Conservation (phyloP, 2,113 vertebrate genomes). For the Semicossyphus pulcher region DNA sequence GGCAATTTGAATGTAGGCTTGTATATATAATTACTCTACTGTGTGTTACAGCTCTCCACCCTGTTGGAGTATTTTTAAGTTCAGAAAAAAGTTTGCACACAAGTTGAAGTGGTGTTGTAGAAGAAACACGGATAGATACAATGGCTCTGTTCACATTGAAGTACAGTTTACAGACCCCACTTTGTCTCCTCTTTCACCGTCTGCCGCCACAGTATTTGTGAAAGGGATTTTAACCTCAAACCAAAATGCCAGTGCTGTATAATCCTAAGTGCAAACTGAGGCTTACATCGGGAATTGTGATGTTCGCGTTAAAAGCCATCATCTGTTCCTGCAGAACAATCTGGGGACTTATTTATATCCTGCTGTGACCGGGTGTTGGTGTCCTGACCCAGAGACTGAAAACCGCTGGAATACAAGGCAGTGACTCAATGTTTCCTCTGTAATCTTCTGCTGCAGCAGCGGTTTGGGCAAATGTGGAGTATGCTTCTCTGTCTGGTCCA, state of each 20-base stretch:
- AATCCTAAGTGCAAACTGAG: slow-evolving; percentile 16
- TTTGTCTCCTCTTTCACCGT: not conserved
- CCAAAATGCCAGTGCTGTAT: not conserved
- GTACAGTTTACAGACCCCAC: too few species aligned
- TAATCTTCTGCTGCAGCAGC: slow-evolving; percentile 29
- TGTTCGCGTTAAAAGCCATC: slow-evolving; percentile 28
- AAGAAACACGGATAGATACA: too few species aligned
- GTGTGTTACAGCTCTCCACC: too few species aligned
- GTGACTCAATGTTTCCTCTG: slow-evolving; percentile 62
- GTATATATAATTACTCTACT: too few species aligned
- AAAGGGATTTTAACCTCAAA: slow-evolving; percentile 4
- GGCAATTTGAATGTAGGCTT: not conserved
- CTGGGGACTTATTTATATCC: slow-evolving; percentile 34
- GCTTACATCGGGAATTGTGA: slow-evolving; percentile 10
- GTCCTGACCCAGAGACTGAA: slow-evolving; percentile 41
- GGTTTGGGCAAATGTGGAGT: too few species aligned
- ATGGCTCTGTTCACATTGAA: too few species aligned
- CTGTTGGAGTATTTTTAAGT: too few species aligned
- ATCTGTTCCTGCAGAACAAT: slow-evolving; percentile 17
- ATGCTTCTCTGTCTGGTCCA: slow-evolving; percentile 19
- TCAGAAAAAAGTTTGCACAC: too few species aligned
- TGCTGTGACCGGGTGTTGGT: slow-evolving; percentile 1
- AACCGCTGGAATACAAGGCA: slow-evolving; percentile 41
- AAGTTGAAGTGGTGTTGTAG: too few species aligned
- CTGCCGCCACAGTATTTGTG: not conserved